Conservation (phyloP, 2,888 invertebrate species). For the Dasypolia templi region DNA sequence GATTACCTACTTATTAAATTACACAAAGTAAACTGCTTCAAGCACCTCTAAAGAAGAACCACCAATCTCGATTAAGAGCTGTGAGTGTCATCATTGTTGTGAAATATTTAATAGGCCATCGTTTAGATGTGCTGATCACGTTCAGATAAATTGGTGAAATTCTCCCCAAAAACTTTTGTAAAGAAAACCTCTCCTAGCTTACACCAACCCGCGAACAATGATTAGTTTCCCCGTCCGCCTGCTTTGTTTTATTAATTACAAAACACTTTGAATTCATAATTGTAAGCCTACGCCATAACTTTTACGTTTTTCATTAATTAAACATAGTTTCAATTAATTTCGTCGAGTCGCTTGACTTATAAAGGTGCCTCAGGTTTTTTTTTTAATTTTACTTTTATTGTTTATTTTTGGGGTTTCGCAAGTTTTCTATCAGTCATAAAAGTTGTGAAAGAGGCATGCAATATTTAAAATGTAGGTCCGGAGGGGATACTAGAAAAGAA, state of each 20-base stretch:
- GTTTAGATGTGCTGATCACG: no score
- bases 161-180: not conserved
- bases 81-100: no score
- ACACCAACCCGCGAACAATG: slow-evolving; percentile 18
- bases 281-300: slow-evolving; percentile 52
- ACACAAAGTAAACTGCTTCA: no score
- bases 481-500: no score
- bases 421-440: no score
- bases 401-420: not conserved
- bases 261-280: slow-evolving; percentile 70
- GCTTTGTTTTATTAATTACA: slow-evolving; percentile 68
- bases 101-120: no score
- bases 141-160: no score
- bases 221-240: slow-evolving; percentile 45
- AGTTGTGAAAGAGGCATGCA: no score
- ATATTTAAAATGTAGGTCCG: no score
- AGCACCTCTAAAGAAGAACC: no score
- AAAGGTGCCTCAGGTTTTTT: slow-evolving; percentile 12
- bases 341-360: slow-evolving; percentile 1
- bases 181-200: slow-evolving; percentile 31
- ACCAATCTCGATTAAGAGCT: no score
- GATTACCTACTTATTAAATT: no score
- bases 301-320: slow-evolving; percentile 62
- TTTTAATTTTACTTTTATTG: not conserved
- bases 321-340: slow-evolving; percentile 52